Evolutionary conservation across 2,113 vertebrate genomes (phyloP).

Genomic region (Nannospalax galili): DNA sequence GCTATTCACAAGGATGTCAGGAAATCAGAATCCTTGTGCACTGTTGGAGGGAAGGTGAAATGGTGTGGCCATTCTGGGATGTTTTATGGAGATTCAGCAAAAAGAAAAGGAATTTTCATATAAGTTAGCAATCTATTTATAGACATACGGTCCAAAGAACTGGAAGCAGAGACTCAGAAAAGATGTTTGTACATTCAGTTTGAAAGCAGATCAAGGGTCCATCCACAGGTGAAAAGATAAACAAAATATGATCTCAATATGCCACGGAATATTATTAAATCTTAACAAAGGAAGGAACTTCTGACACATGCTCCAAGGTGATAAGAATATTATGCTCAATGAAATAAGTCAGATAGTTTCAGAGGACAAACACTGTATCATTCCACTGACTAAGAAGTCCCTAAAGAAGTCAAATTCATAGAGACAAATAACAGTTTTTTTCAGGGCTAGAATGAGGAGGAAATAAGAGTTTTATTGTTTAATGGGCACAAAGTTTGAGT

Average conservation of each 20-base stretch:
- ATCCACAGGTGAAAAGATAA: background rate
- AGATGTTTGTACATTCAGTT: background rate
- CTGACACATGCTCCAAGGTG: background rate
- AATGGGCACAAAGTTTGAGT: too few species aligned
- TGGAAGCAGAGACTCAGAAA: background rate
- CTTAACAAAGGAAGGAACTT: background rate
- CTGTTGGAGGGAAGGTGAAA: background rate
- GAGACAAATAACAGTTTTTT: background rate
- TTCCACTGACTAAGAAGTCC: too few species aligned
- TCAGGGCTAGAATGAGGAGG: background rate
- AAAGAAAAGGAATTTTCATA: background rate
- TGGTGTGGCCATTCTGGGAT: background rate
- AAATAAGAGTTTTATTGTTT: background rate
- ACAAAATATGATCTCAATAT: background rate
- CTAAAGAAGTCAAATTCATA: too few species aligned
- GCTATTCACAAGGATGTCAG: background rate
- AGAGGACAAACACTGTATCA: background rate
- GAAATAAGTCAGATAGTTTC: background rate
- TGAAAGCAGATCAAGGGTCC: background rate
- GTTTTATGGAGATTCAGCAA: background rate
- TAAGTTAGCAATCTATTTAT: background rate
- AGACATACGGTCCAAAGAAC: background rate
- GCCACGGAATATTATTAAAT: background rate
- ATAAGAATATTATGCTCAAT: background rate
- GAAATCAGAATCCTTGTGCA: background rate